Base-by-base conservation (phyloP, 2,113 vertebrate species). In the Centropus bengalensis region DNA sequence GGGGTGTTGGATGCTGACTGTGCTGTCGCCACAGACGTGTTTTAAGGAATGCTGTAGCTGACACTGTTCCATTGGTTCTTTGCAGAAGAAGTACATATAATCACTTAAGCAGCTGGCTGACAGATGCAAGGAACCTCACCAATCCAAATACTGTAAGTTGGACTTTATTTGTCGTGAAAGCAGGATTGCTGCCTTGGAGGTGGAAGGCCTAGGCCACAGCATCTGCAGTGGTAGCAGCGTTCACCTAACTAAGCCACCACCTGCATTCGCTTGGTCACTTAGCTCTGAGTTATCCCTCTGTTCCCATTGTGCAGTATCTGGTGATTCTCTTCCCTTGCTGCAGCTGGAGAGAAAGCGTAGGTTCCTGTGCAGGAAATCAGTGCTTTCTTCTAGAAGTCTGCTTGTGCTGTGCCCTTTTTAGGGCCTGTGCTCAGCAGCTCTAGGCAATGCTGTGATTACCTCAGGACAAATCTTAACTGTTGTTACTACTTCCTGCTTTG, bases 41-140 rank as follows among this genome's bases (percentile, higher is more conserved):
- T 86, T 49, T 7, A 52, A 58, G 44, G 40, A 88, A 9, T 4
- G 4, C 32, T 33, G 38, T 45, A 86, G 63, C 92, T 95, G 69
- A 94, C 91, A 94, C 54, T 87, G 9, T 91, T 85, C 30, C 6
- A 86, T 96, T 88, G 94, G 21, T 96, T 94, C 96, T 97, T 95
- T 97, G 75, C 96, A 99, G 99, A 98, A 99, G 99, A 97, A 99
- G 99, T 97, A 99, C 99, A 1, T 99, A 99, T 94, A 99, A 99
- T 94, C 99, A 99, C 94, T 98, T 99, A 96, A 99, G 99, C 98
- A 99, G 99, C 98, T 99, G 99, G 99, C 96, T 99, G 98, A 99
- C 99, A 66, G 99, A 99, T 90, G 99, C 99, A 96, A 98, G 99
- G 96, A 99, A 99, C 96, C 99, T 99, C 97, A 99, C 99, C 98